Evolutionary conservation across 2,797 vertebrate genomes (phyloP), one percentile per base, ranked within the genome.

Genomic region (Tauraco hartlaubi): DNA sequence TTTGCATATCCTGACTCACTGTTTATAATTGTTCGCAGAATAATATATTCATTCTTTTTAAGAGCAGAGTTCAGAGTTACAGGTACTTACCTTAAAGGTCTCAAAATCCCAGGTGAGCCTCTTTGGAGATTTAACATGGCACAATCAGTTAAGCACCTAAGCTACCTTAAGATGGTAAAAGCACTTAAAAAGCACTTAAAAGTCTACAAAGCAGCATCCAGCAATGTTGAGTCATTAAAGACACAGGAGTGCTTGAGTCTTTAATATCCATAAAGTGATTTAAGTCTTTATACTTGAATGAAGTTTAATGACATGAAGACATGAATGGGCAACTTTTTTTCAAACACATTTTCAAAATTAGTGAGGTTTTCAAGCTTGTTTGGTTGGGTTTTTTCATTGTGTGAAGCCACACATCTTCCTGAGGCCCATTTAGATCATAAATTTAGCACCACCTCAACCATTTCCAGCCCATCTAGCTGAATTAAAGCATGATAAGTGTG

Each of bases 111-210:
- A 46, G 46, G 51, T 88, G 71, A 96, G 58, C 25, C 48, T 90
- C 77, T 96, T 94, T 49, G 48, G 66, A 76, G 83, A 63, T 76
- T 90, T 84, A 73, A 75, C 17, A 17, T 9, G 33, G 17, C 31
- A 72, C 58, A 93, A 92, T 68, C 73, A 46, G 56, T 85, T 66
- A 75, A 83, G 44, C 39, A 79, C 20, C 88, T 84, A 69, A 93
- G 67, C 66, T 72, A 88, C 77, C 52, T 90, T 86, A 87, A 91
- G 93, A 82, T 43, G 26, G 43, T 76, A 90, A 84, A 95, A 94
- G 80, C 51, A 90, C 66, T 93, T 88, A 43, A 93, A 95, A 85
- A 86, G 59, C 85, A 67, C 89, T 88, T 80, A 69, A 49, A 86
- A 62, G 49, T 66, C 74, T 77, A 51, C 64, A 87, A 71, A 94